These are phyloP conservation scores for Octomys mimax DNA, from an alignment of 2,797 vertebrate species.

Conservation along the genomic window DNA sequence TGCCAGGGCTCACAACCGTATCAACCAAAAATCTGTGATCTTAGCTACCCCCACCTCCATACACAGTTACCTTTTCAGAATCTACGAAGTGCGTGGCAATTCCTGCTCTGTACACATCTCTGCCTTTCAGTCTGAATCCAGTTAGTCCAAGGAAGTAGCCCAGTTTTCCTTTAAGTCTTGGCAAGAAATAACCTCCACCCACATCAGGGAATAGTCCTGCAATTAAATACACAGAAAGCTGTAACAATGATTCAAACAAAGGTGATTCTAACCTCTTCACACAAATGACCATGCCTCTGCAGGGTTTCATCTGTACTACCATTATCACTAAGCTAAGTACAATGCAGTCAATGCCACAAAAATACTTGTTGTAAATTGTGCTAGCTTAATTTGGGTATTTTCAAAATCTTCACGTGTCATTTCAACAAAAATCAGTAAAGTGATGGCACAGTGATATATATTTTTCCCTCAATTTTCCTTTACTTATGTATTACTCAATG, in stretches of 20 bases:
- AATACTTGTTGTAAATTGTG: slow-evolving; percentile 2
- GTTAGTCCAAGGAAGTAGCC: slow-evolving; percentile 96
- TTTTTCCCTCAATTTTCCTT: background rate
- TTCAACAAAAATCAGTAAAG: background rate
- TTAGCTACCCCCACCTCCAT: background rate
- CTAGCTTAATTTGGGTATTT: slow-evolving; percentile 2
- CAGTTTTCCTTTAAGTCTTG: slow-evolving; percentile 94
- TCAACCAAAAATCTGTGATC: background rate
- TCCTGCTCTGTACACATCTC: slow-evolving; percentile 95
- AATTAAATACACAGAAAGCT: slow-evolving; percentile 70
- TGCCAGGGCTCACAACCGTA: background rate
- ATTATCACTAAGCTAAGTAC: background rate
- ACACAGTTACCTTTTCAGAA: slow-evolving; percentile 91
- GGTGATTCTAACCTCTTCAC: background rate
- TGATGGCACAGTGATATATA: background rate
- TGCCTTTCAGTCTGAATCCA: slow-evolving; percentile 95
- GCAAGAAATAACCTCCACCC: slow-evolving; percentile 97
- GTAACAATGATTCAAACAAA: background rate
- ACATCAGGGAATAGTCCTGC: slow-evolving; percentile 98
- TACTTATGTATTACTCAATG: background rate
- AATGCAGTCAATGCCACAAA: slow-evolving; percentile 1
- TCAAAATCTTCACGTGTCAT: slow-evolving; percentile 46
- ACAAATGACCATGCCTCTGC: background rate
- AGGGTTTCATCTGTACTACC: background rate
- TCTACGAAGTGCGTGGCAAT: slow-evolving; percentile 97